Base-by-base conservation (phyloP, 2,888 invertebrate genomes). In the Trissolcus japonicus region DNA sequence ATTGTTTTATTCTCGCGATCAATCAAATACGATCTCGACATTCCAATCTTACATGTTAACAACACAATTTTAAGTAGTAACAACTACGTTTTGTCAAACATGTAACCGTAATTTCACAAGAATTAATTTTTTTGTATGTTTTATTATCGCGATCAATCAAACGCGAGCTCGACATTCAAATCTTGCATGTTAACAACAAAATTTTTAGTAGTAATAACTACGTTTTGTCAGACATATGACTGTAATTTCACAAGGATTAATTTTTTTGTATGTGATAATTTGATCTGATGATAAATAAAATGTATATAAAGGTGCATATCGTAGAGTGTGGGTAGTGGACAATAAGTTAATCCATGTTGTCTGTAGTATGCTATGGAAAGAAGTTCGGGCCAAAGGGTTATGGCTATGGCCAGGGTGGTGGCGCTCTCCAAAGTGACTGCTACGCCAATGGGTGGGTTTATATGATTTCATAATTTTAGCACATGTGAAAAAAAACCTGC, bases 351-450 rank as follows among this genome's bases (percentile, higher is more conserved):
- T 85, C 67, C 82, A 82, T 85, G 79, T 86, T 86, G 82, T 88
- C 83, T 88, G 86, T 91, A 96, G 95, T 95, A 88, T 98, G 98
- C 93, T 98, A 99, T 92, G 96, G 94, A 89, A 96, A 97, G 93
- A 96, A 94, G 92, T 98, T 96, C 91, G 98, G 98, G 86, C 98
- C 98, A 86, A 98, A 96, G 91, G 97, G 97, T 90, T 98, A 98
- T 90, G 98, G 98, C 87, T 98, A 96, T 91, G 98, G 98, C 87
- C 96, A 96, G 91, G 98, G 99, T 88, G 96, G 95, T 89, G 97
- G 97, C 89, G 96, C 96, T 84, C 92, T 97, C 88, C 96, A 96
- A 91, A 95, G 95, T 90, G 96, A 96, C 91, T 93, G 93, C 91
- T 93, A 93, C 91, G 92, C 94, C 90, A 94, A 94, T 91, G 95